Evolutionary conservation across 2,113 vertebrate species (phyloP).

Genomic region (Chlorodrepanis virens): DNA sequence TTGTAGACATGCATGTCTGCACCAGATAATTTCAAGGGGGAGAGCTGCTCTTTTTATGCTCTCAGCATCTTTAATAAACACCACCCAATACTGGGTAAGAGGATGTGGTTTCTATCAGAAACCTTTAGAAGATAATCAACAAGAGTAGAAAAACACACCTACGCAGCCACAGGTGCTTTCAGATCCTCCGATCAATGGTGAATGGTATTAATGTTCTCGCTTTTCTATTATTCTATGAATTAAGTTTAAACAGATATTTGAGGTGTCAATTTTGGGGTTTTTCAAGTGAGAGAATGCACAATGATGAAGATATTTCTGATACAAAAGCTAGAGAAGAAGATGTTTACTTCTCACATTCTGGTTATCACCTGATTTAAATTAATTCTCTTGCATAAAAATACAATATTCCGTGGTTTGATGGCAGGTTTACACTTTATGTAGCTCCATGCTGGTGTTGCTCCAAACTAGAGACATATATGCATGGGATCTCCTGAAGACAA

Average conservation of each 20-base stretch:
- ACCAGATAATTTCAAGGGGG: not conserved
- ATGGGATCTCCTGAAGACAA: not conserved
- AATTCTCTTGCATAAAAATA: not conserved
- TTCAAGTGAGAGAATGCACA: not conserved
- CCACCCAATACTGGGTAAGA: slow-evolving; percentile 68
- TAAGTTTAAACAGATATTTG: not conserved
- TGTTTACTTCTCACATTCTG: not conserved
- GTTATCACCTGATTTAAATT: not conserved
- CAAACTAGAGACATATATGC: not conserved
- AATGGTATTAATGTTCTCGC: not conserved
- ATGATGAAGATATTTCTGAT: not conserved
- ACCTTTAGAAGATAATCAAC: slow-evolving; percentile 75
- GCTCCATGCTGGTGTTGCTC: not conserved
- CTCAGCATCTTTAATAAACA: slow-evolving; percentile 74
- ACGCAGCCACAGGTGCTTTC: slow-evolving; percentile 73
- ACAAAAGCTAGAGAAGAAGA: not conserved
- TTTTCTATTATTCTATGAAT: not conserved
- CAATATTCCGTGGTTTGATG: not conserved
- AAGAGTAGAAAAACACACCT: slow-evolving; percentile 77
- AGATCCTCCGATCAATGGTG: not conserved
- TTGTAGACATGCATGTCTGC: slow-evolving; percentile 9
- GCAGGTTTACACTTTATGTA: not conserved
- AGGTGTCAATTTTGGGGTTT: not conserved
- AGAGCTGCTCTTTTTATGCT: slow-evolving; percentile 43
- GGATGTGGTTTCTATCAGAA: slow-evolving; percentile 83